Evolutionary conservation across 1,140 invertebrate species (phyloP).

Genomic region (Cryptotermes secundus): DNA sequence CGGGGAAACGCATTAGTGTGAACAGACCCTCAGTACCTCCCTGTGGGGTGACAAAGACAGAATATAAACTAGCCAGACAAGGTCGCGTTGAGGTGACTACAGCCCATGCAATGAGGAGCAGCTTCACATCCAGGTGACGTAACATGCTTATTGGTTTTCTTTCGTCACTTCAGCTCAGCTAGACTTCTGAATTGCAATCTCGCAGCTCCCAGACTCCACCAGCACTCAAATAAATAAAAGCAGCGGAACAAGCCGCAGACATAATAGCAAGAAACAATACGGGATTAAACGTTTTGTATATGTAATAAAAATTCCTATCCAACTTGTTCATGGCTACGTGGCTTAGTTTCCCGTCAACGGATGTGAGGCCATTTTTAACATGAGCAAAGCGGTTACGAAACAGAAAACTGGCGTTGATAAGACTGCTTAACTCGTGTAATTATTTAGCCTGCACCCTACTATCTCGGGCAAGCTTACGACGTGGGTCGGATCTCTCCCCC

Average conservation of each 20-base stretch:
- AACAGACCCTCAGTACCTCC: neutral
- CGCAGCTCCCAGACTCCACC: neutral
- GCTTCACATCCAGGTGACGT: neutral
- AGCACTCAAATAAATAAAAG: neutral
- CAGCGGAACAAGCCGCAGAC: neutral
- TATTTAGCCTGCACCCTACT: neutral
- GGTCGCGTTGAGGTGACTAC: conserved; percentile 11
- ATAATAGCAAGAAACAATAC: neutral
- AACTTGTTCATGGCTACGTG: too few species aligned
- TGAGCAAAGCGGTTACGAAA: too few species aligned
- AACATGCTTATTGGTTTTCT: neutral
- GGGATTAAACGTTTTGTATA: neutral
- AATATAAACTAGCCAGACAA: conserved; percentile 6
- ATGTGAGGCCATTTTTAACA: too few species aligned
- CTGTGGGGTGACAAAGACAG: neutral
- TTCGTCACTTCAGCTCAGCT: neutral
- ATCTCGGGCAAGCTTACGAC: neutral
- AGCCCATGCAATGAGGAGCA: neutral
- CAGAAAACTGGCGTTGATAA: neutral
- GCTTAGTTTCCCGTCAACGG: too few species aligned
- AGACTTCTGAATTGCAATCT: neutral
- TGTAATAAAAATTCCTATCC: too few species aligned
- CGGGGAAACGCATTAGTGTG: neutral
- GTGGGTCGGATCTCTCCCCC: neutral
- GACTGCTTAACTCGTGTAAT: neutral